These are phyloP conservation scores for Beroe ovata DNA, from an alignment of 37 sponge, comb jelly and placozoan genomes.

Conservation along the genomic window DNA sequence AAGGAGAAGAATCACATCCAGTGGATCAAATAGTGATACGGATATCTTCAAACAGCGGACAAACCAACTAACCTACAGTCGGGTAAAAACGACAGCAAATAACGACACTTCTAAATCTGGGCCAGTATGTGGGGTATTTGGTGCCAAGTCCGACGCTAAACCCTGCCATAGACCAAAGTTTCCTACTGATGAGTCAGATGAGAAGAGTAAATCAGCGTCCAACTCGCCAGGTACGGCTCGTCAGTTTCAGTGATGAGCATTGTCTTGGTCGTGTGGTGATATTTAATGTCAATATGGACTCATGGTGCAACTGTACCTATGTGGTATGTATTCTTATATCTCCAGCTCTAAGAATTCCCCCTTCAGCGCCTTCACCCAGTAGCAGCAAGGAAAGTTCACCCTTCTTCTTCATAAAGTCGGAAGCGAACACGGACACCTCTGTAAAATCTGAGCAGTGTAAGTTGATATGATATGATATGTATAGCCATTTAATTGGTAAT, in stretches of 20 bases:
- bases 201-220: not conserved
- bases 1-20: not conserved
- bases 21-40: constrained; percentile 8
- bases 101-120: constrained; percentile 2
- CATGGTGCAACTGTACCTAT: too few relatives aligned
- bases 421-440: not conserved
- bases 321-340: too few relatives aligned
- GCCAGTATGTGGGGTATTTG: constrained; percentile 24
- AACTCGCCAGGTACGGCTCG: not conserved
- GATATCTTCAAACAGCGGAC: not conserved
- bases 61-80: not conserved
- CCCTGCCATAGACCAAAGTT: constrained; percentile 48
- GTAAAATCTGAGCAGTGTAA: not conserved
- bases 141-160: not conserved
- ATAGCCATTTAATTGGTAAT: too few relatives aligned
- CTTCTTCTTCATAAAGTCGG: not conserved
- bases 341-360: too few relatives aligned
- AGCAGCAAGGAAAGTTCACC: constrained; percentile 6
- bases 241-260: not conserved
- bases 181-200: constrained; percentile 47
- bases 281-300: too few relatives aligned
- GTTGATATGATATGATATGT: too few relatives aligned
- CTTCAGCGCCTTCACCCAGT: not conserved
- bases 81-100: not conserved
- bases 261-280: too few relatives aligned